Percentiles rank a stretch among this genome's conserved stretches.
Evolutionary conservation across 2,797 vertebrate species (phyloP).

Genomic region (Hoplostethus mediterraneus): DNA sequence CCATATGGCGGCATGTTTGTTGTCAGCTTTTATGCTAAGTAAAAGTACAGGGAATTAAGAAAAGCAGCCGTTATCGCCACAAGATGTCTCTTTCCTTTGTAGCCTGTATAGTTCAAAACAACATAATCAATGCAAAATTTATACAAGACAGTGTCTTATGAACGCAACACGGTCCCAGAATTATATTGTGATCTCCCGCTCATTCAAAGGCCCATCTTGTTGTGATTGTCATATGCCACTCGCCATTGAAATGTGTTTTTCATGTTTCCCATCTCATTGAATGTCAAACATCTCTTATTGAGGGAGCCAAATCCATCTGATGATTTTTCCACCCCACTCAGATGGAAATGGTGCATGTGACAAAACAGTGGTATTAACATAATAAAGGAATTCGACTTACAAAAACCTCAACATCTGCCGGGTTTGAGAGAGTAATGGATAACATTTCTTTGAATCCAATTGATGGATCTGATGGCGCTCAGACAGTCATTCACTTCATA

Average conservation of each 20-base stretch:
- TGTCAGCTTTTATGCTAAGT: constrained; percentile 43
- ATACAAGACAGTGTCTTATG: constrained; percentile 70
- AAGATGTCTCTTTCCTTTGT: constrained; percentile 56
- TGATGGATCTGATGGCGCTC: constrained; percentile 83
- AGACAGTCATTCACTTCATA: constrained; percentile 81
- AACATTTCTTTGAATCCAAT: constrained; percentile 85
- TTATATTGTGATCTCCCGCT: constrained; percentile 74
- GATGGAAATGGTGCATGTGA: constrained; percentile 82
- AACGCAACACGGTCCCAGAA: constrained; percentile 65
- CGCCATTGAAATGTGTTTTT: constrained; percentile 78
- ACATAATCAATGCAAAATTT: constrained; percentile 72
- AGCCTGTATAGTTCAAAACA: constrained; percentile 61
- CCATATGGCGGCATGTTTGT: constrained; percentile 40
- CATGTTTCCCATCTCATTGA: constrained; percentile 79
- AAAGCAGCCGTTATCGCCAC: constrained; percentile 34
- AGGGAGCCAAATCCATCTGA: constrained; percentile 81
- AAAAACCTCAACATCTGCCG: constrained; percentile 84
- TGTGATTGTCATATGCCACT: constrained; percentile 85
- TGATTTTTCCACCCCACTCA: constrained; percentile 80
- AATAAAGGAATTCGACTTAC: constrained; percentile 84
- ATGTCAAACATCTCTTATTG: constrained; percentile 83
- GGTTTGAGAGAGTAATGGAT: constrained; percentile 82
- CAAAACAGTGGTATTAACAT: constrained; percentile 84
- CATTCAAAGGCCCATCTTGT: constrained; percentile 71
- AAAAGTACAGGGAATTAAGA: constrained; percentile 25